These are phyloP conservation scores for Ethmia dodecea DNA, from an alignment of 2,888 invertebrate species.

Conservation along the genomic window DNA sequence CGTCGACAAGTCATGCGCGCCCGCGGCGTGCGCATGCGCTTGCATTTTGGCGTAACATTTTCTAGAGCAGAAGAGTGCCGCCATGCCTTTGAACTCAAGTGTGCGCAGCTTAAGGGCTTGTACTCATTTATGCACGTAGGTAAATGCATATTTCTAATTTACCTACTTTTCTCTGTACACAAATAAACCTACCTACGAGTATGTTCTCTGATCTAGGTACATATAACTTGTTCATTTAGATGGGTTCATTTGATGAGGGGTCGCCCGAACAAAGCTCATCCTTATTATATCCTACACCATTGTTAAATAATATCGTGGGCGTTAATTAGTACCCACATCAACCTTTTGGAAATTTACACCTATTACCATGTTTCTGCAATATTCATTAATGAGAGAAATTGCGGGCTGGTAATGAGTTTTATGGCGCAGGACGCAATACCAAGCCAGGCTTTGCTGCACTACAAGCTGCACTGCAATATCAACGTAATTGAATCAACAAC, in stretches of 20 bases:
- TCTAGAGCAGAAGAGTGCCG: slow-evolving; percentile 14
- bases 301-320: no score
- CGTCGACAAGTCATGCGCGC: slow-evolving; percentile 50
- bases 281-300: no score
- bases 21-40: slow-evolving; percentile 51
- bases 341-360: slow-evolving; percentile 32
- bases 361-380: slow-evolving; percentile 32
- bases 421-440: slow-evolving; percentile 33
- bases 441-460: slow-evolving; percentile 25
- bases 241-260: no score
- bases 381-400: slow-evolving; percentile 51
- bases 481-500: slow-evolving; percentile 27
- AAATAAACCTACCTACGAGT: no score
- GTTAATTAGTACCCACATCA: slow-evolving; percentile 6
- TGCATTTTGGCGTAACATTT: slow-evolving; percentile 58
- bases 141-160: no score
- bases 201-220: no score
- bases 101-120: background rate
- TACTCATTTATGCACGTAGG: no score
- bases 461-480: no score
- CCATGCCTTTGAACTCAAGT: background rate
- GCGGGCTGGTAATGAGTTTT: slow-evolving; percentile 48
- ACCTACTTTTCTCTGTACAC: no score
- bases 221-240: no score
- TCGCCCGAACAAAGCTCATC: no score